A percentile compares a stretch with the other conserved stretches of the same genome.
phyloP scores from a whole-genome alignment of 2,113 vertebrate species.

The Cyanocitta stelleri region DNA sequence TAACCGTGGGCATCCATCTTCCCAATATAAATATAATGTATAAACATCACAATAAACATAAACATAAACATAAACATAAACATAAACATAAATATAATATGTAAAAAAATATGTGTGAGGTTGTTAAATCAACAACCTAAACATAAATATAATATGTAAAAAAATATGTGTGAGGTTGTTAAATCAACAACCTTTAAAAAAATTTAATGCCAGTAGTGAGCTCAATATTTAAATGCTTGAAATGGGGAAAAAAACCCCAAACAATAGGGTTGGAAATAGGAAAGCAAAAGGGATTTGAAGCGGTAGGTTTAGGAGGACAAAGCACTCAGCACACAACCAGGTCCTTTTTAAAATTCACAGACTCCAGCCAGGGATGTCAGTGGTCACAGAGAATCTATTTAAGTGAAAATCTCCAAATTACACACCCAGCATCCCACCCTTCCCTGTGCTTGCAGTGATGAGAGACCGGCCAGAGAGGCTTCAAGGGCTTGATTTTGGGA shows the following conservation, averaged over 20 bases:
- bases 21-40: neutral
- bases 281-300: constrained; percentile 15
- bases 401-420: neutral
- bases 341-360: constrained; percentile 5
- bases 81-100: neutral
- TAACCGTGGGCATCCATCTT: neutral
- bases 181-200: neutral
- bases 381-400: neutral
- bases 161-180: neutral
- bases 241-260: neutral
- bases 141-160: neutral
- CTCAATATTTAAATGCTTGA: constrained; percentile 23
- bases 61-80: neutral
- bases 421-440: neutral
- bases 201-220: neutral
- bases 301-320: neutral
- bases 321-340: neutral
- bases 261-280: neutral
- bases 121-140: neutral
- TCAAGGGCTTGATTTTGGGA: neutral
- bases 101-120: neutral
- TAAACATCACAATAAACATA: neutral
- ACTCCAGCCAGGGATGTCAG: neutral
- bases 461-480: neutral
- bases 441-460: neutral